Conservation (phyloP, 2,888 invertebrate genomes). For the Rosalia funebris region DNA sequence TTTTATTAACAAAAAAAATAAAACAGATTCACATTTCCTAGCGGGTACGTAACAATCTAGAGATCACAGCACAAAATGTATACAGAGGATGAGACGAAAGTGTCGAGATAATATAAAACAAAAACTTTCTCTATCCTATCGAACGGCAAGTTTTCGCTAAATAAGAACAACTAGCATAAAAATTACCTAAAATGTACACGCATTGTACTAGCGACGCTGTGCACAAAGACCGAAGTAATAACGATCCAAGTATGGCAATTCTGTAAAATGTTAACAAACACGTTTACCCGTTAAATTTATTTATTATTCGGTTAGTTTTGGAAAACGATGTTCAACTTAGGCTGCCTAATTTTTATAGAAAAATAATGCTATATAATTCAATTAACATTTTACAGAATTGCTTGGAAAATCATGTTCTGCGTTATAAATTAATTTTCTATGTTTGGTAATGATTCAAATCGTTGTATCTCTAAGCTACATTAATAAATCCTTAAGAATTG, state of each 20-base stretch:
- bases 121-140: slow-evolving; percentile 35
- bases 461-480: slow-evolving; percentile 10
- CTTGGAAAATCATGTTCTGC: slow-evolving; percentile 3
- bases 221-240: not conserved
- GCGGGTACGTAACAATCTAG: slow-evolving; percentile 38
- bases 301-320: too few species aligned
- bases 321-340: not conserved
- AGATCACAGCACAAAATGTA: slow-evolving; percentile 50
- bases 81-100: slow-evolving; percentile 38
- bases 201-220: slow-evolving; percentile 36
- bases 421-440: slow-evolving; percentile 9
- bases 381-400: too few species aligned
- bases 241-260: too few species aligned
- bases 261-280: too few species aligned
- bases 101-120: slow-evolving; percentile 33
- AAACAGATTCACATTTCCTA: slow-evolving; percentile 36
- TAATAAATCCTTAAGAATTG: slow-evolving; percentile 17
- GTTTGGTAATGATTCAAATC: slow-evolving; percentile 5
- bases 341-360: not conserved
- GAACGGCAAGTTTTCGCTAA: slow-evolving; percentile 29
- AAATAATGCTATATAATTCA: too few species aligned
- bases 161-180: slow-evolving; percentile 41
- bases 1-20: slow-evolving; percentile 29
- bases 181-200: slow-evolving; percentile 39
- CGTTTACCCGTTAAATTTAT: too few species aligned